A percentile compares a stretch with the other conserved stretches of the same genome.
Evolutionary conservation across 2,113 vertebrate genomes (phyloP).

Genomic region (Capricornis sumatraensis): DNA sequence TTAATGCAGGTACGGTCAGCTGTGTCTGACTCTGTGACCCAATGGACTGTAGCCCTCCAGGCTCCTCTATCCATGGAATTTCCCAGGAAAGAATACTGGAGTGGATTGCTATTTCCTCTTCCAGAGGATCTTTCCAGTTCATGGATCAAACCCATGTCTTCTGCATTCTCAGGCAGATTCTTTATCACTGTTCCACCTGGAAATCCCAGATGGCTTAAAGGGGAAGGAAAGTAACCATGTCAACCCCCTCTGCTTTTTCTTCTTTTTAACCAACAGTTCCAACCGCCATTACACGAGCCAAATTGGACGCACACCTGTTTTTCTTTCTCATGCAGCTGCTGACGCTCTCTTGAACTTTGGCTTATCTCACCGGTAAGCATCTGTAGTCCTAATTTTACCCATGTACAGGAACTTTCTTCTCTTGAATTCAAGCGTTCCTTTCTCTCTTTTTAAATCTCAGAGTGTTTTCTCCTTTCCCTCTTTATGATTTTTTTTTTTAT

Average conservation of each 20-base stretch:
- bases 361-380: background rate
- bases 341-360: background rate
- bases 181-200: background rate
- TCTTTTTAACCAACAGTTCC: background rate
- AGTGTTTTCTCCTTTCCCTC: background rate
- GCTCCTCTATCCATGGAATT: background rate
- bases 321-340: background rate
- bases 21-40: background rate
- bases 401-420: background rate
- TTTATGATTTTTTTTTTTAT: background rate
- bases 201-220: background rate
- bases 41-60: background rate
- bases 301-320: background rate
- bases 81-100: background rate
- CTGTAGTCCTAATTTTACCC: background rate
- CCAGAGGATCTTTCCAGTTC: background rate
- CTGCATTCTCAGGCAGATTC: background rate
- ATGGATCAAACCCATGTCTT: background rate
- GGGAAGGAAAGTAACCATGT: background rate
- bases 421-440: background rate
- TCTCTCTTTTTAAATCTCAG: background rate
- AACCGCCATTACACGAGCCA: background rate
- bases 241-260: background rate
- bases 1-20: background rate
- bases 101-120: background rate